Evolutionary conservation across 2,113 vertebrate genomes (phyloP), one percentile per base, ranked within the genome.

Genomic region (Actinemys pallida): DNA sequence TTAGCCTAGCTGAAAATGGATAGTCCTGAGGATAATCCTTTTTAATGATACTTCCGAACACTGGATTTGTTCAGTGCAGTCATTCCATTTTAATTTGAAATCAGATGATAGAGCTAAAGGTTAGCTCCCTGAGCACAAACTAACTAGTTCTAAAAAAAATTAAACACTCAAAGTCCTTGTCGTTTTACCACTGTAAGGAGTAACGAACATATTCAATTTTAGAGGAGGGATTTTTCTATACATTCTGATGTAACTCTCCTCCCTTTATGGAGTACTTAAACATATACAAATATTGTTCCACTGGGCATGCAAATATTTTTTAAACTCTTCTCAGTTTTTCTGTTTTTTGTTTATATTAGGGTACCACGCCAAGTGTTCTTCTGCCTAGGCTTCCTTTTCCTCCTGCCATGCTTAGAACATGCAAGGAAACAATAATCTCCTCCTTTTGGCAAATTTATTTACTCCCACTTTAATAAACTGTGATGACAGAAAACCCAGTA

Each of bases 1-100:
- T 95, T 56, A 49, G 45, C 50, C 1, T 2, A 75, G 3, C 52
- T 59, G 5, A 14, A 35, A 93, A 45, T 49, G 22, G 52, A 75
- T 13, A 20, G 29, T 96, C 31, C 24, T 27, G 39, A 95, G 59
- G 50, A 94, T 62, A 69, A 11, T 0, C 0, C 76, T 39, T 76
- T 69, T 86, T 83, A 95, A 5, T 2, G 85, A 59, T 42, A 57
- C 52, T 54, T 24, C 17, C 31, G n/a, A 83, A n/a, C 29, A 59
- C 62, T 10, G 29, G 62, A 72, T 35, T n/a, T 86, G 62, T 90
- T 92, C 50, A 75, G 56, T 81, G 86, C 47, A 11, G 3, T 72
- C 83, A 87, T 80, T 50, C 81, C n/a, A 86, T 72, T 94, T 90
- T 75, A 49, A 93, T 93, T 86, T 96, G 91, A 91, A 96, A 78